Evolutionary conservation across 2,113 vertebrate species (phyloP).

Genomic region (Corvus moneduloides): DNA sequence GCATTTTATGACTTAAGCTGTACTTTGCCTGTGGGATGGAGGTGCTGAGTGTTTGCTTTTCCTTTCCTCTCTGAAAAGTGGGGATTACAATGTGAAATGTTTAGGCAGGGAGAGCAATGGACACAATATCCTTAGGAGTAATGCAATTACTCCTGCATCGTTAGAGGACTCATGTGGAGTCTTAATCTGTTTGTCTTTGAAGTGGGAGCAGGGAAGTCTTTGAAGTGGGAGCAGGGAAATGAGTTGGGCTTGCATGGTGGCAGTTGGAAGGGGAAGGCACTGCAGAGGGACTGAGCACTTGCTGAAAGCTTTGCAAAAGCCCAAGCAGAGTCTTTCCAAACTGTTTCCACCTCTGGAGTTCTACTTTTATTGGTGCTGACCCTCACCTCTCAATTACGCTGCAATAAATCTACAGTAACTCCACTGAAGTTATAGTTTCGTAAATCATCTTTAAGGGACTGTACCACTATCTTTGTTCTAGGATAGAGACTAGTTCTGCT

Average conservation of each 20-base stretch:
- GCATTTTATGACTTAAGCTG: not conserved
- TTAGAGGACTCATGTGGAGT: not conserved
- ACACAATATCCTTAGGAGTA: not conserved
- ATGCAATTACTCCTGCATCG: not conserved
- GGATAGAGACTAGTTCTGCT: not conserved
- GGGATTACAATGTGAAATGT: not conserved
- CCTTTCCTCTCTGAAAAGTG: not conserved
- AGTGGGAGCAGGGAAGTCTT: not conserved
- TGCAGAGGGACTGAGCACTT: not conserved
- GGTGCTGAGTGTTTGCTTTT: not conserved
- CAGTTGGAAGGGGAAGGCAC: not conserved
- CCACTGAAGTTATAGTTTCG: not conserved
- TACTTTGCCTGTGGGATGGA: not conserved
- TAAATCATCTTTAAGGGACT: not conserved
- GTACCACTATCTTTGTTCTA: not conserved
- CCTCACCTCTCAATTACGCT: not conserved
- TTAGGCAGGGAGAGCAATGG: accelerated
- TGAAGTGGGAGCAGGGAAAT: not conserved
- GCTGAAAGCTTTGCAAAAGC: not conserved
- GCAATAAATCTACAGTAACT: not conserved
- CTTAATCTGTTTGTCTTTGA: not conserved
- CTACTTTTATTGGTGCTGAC: not conserved
- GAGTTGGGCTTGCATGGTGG: not conserved
- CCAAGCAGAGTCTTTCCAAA: not conserved
- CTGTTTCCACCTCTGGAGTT: not conserved